Evolutionary conservation across 2,888 invertebrate genomes (phyloP), one percentile per base, ranked within the genome.

Genomic region (Mylabris sibirica): DNA sequence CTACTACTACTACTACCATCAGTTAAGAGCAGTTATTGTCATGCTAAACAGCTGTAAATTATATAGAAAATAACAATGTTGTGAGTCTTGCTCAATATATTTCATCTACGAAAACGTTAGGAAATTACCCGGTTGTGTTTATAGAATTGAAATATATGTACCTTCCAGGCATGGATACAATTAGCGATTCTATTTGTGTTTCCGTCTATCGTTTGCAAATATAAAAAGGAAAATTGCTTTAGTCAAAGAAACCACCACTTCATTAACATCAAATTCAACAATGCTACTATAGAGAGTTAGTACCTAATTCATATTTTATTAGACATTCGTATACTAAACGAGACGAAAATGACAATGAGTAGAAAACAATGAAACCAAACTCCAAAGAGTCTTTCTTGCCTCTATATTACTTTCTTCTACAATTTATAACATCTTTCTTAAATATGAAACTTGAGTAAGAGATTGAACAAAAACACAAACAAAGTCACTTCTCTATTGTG

Each of bases 371-470:
- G 73, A 74, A 73, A 74, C 69, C 74, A 69, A 74, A 74, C 68
- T 64, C 72, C 72, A 76, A 76, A 75, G 74, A 74, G 14, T 12
- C 70, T 68, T 69, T 72, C 72, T 70, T 74, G 20, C 71, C 75
- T 74, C 66, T 70, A 66, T 65, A 49, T 49, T 49, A 44, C 44
- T 57, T 2, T 1, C 14, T 14, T 57, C 26, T 57, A 57, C 26
- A 57, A n/a, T n/a, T 14, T 57, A 57, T 26, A 70, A 74, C 72
- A 68, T 68, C 73, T 57, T 57, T 24, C 24, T 22, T 70, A 73
- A 76, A 77, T 75, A 72, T 75, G 75, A 75, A 77, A 77, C 77
- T 74, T 73, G 75, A 74, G 75, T 75, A 75, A 57, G 24, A 57
- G 24, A 53, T 53, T 20, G 53, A 57, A 57, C 63, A 69, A 67